Conservation (phyloP, 2,888 invertebrate species). For the Heliconius ismenius region DNA sequence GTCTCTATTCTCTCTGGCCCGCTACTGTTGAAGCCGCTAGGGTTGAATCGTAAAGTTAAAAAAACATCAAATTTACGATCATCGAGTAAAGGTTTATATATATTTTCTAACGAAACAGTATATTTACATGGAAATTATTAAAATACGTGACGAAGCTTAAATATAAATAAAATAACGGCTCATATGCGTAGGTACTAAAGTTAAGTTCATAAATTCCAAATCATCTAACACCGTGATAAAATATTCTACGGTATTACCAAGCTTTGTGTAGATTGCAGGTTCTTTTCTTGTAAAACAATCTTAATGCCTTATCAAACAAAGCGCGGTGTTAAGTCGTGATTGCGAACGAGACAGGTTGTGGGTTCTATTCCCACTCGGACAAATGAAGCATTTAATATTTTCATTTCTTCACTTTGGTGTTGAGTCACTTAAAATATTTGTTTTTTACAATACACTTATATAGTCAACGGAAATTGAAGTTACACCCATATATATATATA, state of each 20-base stretch:
- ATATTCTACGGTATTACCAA: background rate
- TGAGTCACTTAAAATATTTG: too few relatives aligned
- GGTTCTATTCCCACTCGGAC: too few relatives aligned
- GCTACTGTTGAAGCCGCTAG: background rate
- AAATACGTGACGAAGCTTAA: conserved; percentile 11
- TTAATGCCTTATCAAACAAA: background rate
- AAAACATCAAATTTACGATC: background rate
- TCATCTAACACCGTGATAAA: background rate
- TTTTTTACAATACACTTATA: too few relatives aligned
- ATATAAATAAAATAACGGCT: conserved; percentile 3
- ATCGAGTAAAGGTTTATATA: background rate
- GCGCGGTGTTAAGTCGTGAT: too few relatives aligned
- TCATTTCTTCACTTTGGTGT: too few relatives aligned
- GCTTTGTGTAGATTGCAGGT: background rate
- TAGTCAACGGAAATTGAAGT: background rate
- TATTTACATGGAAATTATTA: background rate
- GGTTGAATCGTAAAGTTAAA: background rate
- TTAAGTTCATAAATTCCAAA: background rate
- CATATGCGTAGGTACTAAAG: background rate
- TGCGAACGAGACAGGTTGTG: too few relatives aligned
- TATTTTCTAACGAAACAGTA: background rate
- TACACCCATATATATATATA: background rate
- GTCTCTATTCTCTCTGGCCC: too few relatives aligned
- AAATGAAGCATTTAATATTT: too few relatives aligned
- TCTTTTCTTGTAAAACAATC: background rate